Evolutionary conservation across 2,888 invertebrate species (phyloP), one percentile per base, ranked within the genome.

Genomic region (Coleophora flavipennella): DNA sequence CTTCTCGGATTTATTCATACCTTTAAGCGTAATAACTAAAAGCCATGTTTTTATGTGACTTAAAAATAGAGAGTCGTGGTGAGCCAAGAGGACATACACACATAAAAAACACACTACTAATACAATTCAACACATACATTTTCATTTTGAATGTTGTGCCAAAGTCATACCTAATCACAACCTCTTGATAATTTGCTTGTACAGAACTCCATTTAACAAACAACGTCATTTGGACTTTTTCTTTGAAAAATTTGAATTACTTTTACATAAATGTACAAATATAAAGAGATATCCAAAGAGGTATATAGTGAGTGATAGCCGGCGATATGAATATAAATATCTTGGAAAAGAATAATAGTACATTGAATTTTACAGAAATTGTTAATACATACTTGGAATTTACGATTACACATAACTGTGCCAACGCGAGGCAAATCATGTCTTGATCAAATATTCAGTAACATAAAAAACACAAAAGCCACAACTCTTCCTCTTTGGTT

Each of bases 131-230:
- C n/a, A n/a, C n/a, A n/a, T n/a, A n/a, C n/a, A n/a, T n/a, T 20
- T 13, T 12, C 14, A 34, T 14, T 34, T 38, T 12, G 38, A 38
- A 33, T 33, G 13, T 13, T 33, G 31, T 10, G 33, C 38, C 3
- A 33, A 33, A 2, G 26, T 33, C 11, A 8, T 38, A 33, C 12
- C 13, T 11, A 8, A 12, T 9, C 4, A 38, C 27, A 38, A 38
- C 11, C 33, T 33, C 20, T 14, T 37, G 4, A 31, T 37, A 11
- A 20, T 32, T 1, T 31, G 31, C 20, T 14, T 37, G 2, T 38
- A 37, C 12, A 31, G 37, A 31, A 29, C 13, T 11, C 32, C 37
- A 1, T 29, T 13, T 13, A 29, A 3, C 13, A 13, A 10, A 10
- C 7, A 29, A 29, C 2, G n/a, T n/a, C 13, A 36, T 13, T 6